Conservation (phyloP, 2,113 vertebrate species). For the Cinclus mexicanus region DNA sequence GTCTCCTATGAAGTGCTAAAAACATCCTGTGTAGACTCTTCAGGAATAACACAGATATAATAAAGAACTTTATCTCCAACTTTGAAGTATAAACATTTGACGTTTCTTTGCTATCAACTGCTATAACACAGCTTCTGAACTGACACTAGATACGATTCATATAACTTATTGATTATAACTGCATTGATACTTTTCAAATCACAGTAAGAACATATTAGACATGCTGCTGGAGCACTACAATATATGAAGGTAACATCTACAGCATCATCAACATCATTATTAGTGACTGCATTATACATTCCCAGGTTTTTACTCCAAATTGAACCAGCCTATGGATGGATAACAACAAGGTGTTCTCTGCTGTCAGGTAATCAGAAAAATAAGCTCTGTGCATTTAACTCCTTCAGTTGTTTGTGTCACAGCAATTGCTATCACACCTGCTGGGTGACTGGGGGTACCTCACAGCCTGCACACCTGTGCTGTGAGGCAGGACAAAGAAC, state of each 20-base stretch:
- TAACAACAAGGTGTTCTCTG: not conserved
- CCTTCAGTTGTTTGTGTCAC: not conserved
- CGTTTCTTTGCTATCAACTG: not conserved
- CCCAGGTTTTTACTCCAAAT: not conserved
- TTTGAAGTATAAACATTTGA: not conserved
- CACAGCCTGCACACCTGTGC: rapidly evolving
- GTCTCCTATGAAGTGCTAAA: not conserved
- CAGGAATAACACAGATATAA: not conserved
- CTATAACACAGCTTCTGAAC: not conserved
- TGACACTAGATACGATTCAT: not conserved
- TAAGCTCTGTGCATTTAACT: not conserved
- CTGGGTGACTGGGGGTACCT: not conserved
- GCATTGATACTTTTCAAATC: not conserved
- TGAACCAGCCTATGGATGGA: not conserved
- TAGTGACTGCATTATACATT: not conserved
- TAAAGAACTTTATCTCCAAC: not conserved
- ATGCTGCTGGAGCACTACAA: not conserved
- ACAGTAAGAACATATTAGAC: not conserved
- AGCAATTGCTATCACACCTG: not conserved
- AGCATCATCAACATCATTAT: not conserved
- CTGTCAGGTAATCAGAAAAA: rapidly evolving
- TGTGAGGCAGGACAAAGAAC: not conserved
- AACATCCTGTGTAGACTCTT: not conserved
- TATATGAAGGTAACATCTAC: not conserved
- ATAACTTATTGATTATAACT: not conserved